Evolutionary conservation across 2,113 vertebrate genomes (phyloP).

Genomic region (Microcebus griseorufus): DNA sequence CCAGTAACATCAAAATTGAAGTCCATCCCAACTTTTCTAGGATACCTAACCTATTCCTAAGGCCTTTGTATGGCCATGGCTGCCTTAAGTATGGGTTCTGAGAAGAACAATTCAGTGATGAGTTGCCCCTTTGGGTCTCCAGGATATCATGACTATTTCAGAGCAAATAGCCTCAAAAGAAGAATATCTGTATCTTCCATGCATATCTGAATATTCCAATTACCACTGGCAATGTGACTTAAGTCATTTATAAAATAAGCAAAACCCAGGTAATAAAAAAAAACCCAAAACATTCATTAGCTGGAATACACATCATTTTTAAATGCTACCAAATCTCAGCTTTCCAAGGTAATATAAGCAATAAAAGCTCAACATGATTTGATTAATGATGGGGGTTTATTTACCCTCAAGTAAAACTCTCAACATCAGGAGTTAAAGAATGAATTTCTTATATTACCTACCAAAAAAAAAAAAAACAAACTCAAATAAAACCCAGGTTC

Average conservation of each 20-base stretch:
- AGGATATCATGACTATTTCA: background rate
- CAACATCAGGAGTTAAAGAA: conserved; percentile 14
- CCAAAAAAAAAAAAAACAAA: background rate
- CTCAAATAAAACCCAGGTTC: conserved; percentile 20
- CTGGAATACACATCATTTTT: background rate
- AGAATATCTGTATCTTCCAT: background rate
- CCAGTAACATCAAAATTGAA: background rate
- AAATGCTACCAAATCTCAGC: background rate
- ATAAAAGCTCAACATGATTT: background rate
- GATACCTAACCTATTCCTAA: background rate
- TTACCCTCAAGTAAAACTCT: background rate
- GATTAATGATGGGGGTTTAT: background rate
- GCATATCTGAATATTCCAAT: background rate
- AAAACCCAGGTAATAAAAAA: background rate
- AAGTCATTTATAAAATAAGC: background rate
- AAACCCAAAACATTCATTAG: background rate
- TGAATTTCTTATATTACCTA: background rate
- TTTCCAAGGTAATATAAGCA: background rate
- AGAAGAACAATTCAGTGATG: background rate
- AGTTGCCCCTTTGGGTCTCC: background rate
- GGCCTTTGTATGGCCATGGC: background rate
- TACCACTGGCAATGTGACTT: background rate
- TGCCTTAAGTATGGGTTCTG: background rate
- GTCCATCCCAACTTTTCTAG: background rate
- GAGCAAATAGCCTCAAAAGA: background rate